Base-by-base conservation (phyloP, 1,140 invertebrate species). In the Drosophila truncata region DNA sequence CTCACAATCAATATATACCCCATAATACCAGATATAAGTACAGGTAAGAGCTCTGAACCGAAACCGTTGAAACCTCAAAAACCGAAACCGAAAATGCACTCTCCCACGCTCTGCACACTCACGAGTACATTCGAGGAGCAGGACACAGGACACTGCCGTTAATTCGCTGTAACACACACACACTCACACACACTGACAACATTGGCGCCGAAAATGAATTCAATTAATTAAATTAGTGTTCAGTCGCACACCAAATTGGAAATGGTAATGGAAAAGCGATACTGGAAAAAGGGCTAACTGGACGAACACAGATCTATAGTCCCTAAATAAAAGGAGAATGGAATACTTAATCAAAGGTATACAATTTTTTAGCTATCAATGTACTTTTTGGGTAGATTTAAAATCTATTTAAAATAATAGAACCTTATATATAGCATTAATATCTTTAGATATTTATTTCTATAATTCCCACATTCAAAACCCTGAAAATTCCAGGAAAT, bases 141-240 rank as follows among this genome's bases (percentile, higher is more conserved):
- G 47, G 31, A 16, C 42, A 16, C 33, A 29, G 13, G 44, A 9
- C 9, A 64, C 60, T 20, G 63, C 50, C 69, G 82, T 79, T 86
- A 82, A 86, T 86, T 85, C 75, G 59, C 65, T 63, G 78, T 72
- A 67, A 64, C 62, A 75, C 55, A 73, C 50, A 44, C 55, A 73
- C 50, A 44, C 62, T 9, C 8, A 66, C 54, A 74, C 55, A 73
- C 50, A 41, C 63, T 29, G 27, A 50, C 27, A 37, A 57, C 50
- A 72, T 18, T 49, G 79, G 59, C 60, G 37, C 49, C 82, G 71
- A 85, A 86, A 85, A 86, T 85, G 82, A 85, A 86, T 85, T 86
- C 82, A 86, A 86, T 86, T 86, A 86, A 86, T 86, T 86, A 79
- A 86, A 86, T 86, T 86, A 86, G 52, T 49, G 78, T 69, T 64